These are phyloP conservation scores for Pollicipes pollicipes DNA, from an alignment of 1,140 invertebrate species.

Conservation along the genomic window DNA sequence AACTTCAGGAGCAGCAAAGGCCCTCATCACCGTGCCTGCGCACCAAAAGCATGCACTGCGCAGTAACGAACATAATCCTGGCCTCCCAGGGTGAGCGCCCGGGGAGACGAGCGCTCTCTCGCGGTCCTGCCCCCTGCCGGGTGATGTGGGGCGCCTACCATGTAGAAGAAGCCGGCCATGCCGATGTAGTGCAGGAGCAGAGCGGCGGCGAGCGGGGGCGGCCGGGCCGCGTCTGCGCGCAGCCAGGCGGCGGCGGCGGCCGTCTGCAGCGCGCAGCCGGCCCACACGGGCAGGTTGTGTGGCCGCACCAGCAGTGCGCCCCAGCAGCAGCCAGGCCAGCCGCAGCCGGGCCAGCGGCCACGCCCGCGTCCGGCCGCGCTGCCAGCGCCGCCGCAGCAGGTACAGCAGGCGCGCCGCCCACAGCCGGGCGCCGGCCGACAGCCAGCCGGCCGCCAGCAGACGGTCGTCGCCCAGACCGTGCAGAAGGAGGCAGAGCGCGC, in stretches of 20 bases:
- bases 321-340: neutral
- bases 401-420: neutral
- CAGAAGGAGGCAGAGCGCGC: conserved; percentile 17
- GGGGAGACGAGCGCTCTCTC: too few relatives aligned
- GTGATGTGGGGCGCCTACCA: conserved; percentile 12
- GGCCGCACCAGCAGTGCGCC: neutral
- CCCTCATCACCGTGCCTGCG: too few relatives aligned
- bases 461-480: conserved; percentile 17
- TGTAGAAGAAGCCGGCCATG: conserved; percentile 16
- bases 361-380: neutral
- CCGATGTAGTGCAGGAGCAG: conserved; percentile 13
- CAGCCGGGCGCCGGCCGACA: conserved; percentile 10
- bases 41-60: too few relatives aligned
- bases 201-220: conserved; percentile 13
- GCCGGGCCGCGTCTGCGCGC: neutral
- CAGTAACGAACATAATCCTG: too few relatives aligned
- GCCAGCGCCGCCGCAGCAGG: neutral
- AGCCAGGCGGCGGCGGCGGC: neutral
- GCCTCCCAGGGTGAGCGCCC: too few relatives aligned
- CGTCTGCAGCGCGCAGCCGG: neutral
- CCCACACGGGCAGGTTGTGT: neutral
- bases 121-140: conserved; percentile 2
- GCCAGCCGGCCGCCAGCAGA: conserved; percentile 13
- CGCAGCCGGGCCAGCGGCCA: neutral
- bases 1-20: too few relatives aligned